Percentiles rank a stretch among this genome's conserved stretches.
Evolutionary conservation across 64 coral and sea anemone genomes (phyloP).

Genomic region (Porites australiensis): DNA sequence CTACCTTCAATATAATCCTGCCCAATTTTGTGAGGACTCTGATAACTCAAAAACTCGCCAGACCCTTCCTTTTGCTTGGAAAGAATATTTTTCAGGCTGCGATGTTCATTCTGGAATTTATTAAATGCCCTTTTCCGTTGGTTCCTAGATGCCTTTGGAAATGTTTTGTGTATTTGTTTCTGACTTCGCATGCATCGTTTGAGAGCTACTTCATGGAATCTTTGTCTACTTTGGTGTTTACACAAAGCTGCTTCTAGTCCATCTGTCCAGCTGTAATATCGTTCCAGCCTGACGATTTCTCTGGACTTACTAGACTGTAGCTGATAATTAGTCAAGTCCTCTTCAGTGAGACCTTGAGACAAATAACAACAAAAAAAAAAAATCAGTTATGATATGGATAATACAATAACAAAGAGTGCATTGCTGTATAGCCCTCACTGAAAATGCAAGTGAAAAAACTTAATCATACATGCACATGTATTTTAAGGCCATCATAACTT

Average conservation of each 20-base stretch:
- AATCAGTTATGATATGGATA: not conserved
- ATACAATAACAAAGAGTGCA: no score
- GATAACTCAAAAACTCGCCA: constrained; percentile 65
- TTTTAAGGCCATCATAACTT: no score
- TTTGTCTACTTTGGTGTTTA: constrained; percentile 67
- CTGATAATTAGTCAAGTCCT: constrained; percentile 73
- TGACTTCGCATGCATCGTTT: constrained; percentile 78
- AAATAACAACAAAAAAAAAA: not conserved
- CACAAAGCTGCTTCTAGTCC: constrained; percentile 77
- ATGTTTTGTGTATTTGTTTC: constrained; percentile 75
- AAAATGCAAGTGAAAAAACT: no score
- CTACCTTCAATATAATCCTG: constrained; percentile 89
- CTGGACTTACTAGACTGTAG: constrained; percentile 38
- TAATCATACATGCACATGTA: no score
- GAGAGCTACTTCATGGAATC: constrained; percentile 82
- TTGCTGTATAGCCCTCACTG: no score
- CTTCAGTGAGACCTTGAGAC: constrained; percentile 67
- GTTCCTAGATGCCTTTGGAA: constrained; percentile 65
- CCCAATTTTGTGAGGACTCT: constrained; percentile 82
- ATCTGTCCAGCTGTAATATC: constrained; percentile 72
- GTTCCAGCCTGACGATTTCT: constrained; percentile 13
- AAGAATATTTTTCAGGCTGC: constrained; percentile 62
- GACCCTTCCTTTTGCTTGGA: constrained; percentile 73
- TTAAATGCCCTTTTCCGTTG: constrained; percentile 75
- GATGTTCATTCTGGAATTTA: constrained; percentile 85